These are phyloP conservation scores for Ips typographus DNA, from an alignment of 1,140 invertebrate genomes.

Conservation along the genomic window DNA sequence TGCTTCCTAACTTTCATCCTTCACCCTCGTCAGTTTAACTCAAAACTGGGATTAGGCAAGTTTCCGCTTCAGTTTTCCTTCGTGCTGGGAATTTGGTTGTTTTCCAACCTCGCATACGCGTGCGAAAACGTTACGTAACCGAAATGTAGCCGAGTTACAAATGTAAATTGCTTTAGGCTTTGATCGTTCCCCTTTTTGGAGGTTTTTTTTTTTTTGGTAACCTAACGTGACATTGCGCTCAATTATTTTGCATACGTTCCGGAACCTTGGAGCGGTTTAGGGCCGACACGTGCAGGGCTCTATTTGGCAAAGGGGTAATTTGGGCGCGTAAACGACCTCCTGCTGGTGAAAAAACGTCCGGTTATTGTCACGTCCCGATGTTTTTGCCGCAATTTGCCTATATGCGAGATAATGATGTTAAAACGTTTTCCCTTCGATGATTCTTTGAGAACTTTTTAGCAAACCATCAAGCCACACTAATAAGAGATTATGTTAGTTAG, in stretches of 20 bases:
- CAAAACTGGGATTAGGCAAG: neutral
- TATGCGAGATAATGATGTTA: constrained; percentile 10
- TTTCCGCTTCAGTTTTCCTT: too few relatives aligned
- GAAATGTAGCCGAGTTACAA: neutral
- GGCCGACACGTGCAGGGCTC: constrained; percentile 2
- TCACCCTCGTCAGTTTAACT: constrained; percentile 22
- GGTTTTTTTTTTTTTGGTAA: neutral
- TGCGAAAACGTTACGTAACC: too few relatives aligned
- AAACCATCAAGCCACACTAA: too few relatives aligned
- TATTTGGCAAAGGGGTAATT: constrained; percentile 40
- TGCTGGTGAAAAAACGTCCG: constrained; percentile 19
- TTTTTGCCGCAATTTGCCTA: constrained; percentile 22
- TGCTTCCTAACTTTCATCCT: constrained; percentile 42
- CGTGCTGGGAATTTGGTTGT: too few relatives aligned
- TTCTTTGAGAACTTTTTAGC: too few relatives aligned
- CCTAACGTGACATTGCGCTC: constrained; percentile 38
- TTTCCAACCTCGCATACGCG: too few relatives aligned
- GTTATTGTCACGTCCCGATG: constrained; percentile 27
- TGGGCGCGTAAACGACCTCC: constrained; percentile 30
- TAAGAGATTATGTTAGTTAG: too few relatives aligned
- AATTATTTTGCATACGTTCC: constrained; percentile 41
- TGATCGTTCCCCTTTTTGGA: too few relatives aligned
- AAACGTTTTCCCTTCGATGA: neutral
- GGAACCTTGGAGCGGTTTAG: constrained; percentile 5
- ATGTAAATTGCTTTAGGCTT: too few relatives aligned